phyloP scores from a whole-genome alignment of 2,113 vertebrate species.

The Melanerpes aurifrons region DNA sequence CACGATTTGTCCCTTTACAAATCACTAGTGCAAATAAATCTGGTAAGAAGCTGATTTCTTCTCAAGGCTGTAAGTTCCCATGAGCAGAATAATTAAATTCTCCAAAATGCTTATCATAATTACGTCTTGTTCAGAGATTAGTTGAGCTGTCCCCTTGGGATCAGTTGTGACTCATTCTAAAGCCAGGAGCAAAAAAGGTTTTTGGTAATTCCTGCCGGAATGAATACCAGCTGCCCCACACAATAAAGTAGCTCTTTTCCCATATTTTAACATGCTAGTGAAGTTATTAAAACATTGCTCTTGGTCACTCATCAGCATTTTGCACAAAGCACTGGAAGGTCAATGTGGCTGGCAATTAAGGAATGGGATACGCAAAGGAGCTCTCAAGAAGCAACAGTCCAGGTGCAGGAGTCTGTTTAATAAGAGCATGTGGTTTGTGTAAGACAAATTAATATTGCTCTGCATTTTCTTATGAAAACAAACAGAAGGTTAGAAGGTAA shows the following conservation, averaged over 20 bases:
- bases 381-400: fast-evolving
- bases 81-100: conserved; percentile 60
- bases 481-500: background rate
- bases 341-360: background rate
- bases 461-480: background rate
- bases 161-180: conserved; percentile 53
- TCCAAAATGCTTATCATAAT: conserved; percentile 65
- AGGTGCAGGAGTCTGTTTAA: background rate
- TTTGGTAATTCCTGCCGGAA: background rate
- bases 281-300: background rate
- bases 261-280: background rate
- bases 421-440: background rate
- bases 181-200: conserved; percentile 33
- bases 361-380: background rate
- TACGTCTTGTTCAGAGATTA: conserved; percentile 62
- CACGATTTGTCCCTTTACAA: conserved; percentile 34
- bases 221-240: background rate
- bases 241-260: background rate
- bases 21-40: conserved; percentile 41
- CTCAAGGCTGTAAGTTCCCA: conserved; percentile 21
- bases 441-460: background rate
- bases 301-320: conserved; percentile 13
- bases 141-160: conserved; percentile 29
- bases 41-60: conserved; percentile 24
- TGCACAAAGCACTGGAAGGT: background rate